Evolutionary conservation across 2,797 vertebrate genomes (phyloP), one percentile per base, ranked within the genome.

Genomic region (Loris lydekkerianus): DNA sequence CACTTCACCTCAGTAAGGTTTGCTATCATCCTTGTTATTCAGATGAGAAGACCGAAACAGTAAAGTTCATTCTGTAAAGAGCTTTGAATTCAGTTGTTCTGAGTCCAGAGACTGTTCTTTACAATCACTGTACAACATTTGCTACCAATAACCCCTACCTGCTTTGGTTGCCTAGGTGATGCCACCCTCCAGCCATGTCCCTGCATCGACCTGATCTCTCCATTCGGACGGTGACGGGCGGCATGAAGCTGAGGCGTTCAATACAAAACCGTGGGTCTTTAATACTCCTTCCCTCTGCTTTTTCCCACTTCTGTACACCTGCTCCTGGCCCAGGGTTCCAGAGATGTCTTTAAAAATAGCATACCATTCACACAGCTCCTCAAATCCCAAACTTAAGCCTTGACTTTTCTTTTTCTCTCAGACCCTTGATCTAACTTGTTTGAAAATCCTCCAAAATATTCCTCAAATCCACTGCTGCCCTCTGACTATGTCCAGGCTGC

Each of bases 321-420:
- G 86, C 56, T 76, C 69, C 69, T 88, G 67, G 34, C 8, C 53
- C 60, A 84, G 34, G 93, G 87, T 96, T 93, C 93, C 89, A 67
- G 80, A 83, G 91, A 43, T 29, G 4, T 86, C 95, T 96, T 94
- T 94, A 93, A 93, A 89, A 96, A 86, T 76, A 96, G 95, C 65
- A 84, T 67, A 72, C 9, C 25, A 43, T 65, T 75, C 82, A 86
- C 43, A 94, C n/a, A 96, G 92, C 85, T 70, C 69, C 73, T 93
- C 37, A 73, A 23, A 23, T 37, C 58, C 85, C n/a, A 93, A 81
- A 85, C 4, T 34, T 90, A 87, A 70, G 20, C 60, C 23, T 91
- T 90, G 58, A 89, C 95, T 87, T 94, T 63, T 76, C 82, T 95
- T 31, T 67, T 83, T 91, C 70, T 77, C 77, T 95, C 92, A 60